Evolutionary conservation across 2,113 vertebrate genomes (phyloP), one percentile per base, ranked within the genome.

Genomic region (Pelecanus crispus): DNA sequence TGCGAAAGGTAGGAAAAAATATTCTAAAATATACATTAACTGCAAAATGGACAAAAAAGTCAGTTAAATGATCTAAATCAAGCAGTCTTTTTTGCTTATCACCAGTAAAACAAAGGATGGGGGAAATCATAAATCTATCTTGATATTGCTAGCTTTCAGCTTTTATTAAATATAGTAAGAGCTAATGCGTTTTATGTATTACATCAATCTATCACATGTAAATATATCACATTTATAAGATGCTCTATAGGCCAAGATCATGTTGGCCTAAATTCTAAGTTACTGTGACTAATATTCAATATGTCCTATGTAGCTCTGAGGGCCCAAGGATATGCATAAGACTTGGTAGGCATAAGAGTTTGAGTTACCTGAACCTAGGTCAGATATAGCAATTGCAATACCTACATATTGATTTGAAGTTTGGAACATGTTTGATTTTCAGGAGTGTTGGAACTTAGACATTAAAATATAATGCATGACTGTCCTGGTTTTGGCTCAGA

Each of bases 151-250:
- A 71, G 61, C 87, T 93, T 85, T 95, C 87, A 80, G 81, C 66
- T 55, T 90, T 91, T 88, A 67, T 95, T 92, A 86, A 92, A 90
- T 79, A 70, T 40, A 82, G 28, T 90, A 72, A 86, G 77, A 95
- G 36, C 52, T 92, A 81, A 70, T 71, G 62, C 18, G 3, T 80
- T 89, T 95, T 94, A 94, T 85, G 55, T 88, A 75, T 49, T 81
- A 21, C 52, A 96, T 92, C 84, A 79, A 79, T 85, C 90, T 86
- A 83, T 91, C 82, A 49, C 44, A 47, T 19, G 21, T 50, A 96
- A 93, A 87, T 96, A 85, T 77, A 86, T 94, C 83, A 92, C 34
- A 36, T 88, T 93, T 82, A 45, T 67, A 96, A 94, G 52, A 75
- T 36, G 17, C 36, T 90, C 49, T 68, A 47, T 44, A 85, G 56